Conservation (phyloP, 2,113 vertebrate genomes). For the Mastomys natalensis region DNA sequence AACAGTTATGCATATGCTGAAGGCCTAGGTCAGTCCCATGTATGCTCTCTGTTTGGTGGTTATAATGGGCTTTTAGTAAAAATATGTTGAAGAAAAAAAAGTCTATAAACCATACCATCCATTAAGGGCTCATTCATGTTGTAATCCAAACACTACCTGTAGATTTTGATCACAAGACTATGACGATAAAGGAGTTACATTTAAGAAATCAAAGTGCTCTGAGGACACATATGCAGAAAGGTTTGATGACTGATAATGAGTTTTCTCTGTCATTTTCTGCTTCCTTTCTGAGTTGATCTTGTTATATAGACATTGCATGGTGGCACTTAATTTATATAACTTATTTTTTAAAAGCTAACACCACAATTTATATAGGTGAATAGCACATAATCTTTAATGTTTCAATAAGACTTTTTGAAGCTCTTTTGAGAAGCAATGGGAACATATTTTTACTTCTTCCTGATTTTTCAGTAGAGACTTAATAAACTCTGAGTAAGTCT, state of each 20-base stretch:
- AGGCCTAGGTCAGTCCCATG: too few species aligned
- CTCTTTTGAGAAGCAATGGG: conserved; percentile 6
- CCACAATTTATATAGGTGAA: not conserved
- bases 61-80: too few species aligned
- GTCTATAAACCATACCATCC: not conserved
- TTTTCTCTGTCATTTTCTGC: conserved; percentile 25
- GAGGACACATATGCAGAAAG: not conserved
- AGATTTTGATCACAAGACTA: not conserved
- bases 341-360: not conserved
- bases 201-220: not conserved
- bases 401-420: conserved; percentile 15
- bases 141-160: not conserved
- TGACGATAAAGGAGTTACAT: not conserved
- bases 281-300: conserved; percentile 57
- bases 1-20: too few species aligned
- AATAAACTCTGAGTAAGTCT: not conserved
- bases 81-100: not conserved
- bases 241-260: not conserved
- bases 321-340: conserved; percentile 2
- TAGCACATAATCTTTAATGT: not conserved
- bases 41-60: too few species aligned
- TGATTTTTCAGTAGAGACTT: not conserved
- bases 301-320: not conserved
- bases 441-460: not conserved
- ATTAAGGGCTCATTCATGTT: not conserved